phyloP scores from a whole-genome alignment of 2,888 invertebrate species.

The Hololepta plana region DNA sequence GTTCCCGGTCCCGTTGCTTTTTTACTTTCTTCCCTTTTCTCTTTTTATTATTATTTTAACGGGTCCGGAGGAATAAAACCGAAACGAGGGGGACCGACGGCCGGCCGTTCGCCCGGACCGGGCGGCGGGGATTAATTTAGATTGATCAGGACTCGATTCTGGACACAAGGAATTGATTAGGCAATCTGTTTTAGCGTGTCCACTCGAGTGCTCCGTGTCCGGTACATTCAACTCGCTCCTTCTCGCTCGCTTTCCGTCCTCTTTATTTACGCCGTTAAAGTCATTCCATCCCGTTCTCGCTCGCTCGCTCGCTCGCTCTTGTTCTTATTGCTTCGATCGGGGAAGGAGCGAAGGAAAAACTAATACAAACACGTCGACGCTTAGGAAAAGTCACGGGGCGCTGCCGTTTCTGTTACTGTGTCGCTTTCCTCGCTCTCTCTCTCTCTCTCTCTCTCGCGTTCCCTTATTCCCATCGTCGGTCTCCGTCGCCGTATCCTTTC shows the following conservation, averaged over 20 bases:
- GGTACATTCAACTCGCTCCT: conserved; percentile 16
- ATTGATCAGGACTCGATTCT: conserved; percentile 30
- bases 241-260: neutral
- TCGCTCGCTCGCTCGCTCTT: conserved; percentile 5
- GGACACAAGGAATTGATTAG: conserved; percentile 33
- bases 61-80: conserved; percentile 4
- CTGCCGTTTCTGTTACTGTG: conserved; percentile 7
- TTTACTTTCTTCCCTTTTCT: too few species aligned
- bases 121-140: conserved; percentile 31
- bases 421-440: conserved; percentile 9
- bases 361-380: conserved; percentile 1
- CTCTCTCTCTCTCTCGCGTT: conserved; percentile 8
- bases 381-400: too few species aligned
- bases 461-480: conserved; percentile 6
- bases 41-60: conserved; percentile 7
- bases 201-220: conserved; percentile 28
- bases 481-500: conserved; percentile 5
- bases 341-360: conserved; percentile 6
- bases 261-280: conserved; percentile 5
- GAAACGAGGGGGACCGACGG: conserved; percentile 12
- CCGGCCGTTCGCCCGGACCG: conserved; percentile 14
- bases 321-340: too few species aligned
- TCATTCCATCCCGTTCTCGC: neutral
- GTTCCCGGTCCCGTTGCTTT: too few species aligned
- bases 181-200: conserved; percentile 32